Base-by-base conservation (phyloP, 2,797 vertebrate genomes). In the Clamator glandarius region DNA sequence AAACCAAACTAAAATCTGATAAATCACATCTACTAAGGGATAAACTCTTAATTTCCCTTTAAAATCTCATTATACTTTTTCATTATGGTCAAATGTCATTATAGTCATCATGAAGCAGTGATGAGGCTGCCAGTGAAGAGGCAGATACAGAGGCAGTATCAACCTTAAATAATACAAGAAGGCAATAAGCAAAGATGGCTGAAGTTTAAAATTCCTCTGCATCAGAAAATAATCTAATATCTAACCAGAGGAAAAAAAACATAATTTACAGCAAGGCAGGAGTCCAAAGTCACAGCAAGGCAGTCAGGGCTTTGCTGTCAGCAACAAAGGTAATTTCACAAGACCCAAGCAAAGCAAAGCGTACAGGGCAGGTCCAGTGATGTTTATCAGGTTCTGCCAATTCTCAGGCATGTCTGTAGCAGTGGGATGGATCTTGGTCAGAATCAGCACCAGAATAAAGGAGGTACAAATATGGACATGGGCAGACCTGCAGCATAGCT, bases 291-390 rank as follows among this genome's bases (percentile, higher is more conserved):
- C 46, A 31, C 42, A 46, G 13, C 9, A 46, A 52, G 35, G 18
- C 2, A 29, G 55, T 17, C 17, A 79, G 39, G 13, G 58, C 3
- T 35, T 24, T 69, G 63, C 3, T 3, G 35, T 83, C 5, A 21
- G 16, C 0, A 3, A 15, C 46, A 28, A 46, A 57, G 20, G 9
- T 2, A 2, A 25, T 6, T 9, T 51, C 5, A 1, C 36, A 61
- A 62, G 28, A 44, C 12, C 6, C 33, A 39, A 39, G 39, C 39
- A 39, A 50, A 29, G 66, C 25, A 57, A 16, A 35, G 39, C 41
- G 39, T 2, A 7, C 2, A 29, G 44, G 39, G 26, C 13, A 52
- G 39, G 44, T 62, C 13, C 54, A 31, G 39, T 0, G 29, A 8
- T 3, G 17, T 29, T 31, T 15, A 55, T 16, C 21, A 6, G 48